Conservation (phyloP, 1,140 invertebrate species). For the Lordiphosa collinella region DNA sequence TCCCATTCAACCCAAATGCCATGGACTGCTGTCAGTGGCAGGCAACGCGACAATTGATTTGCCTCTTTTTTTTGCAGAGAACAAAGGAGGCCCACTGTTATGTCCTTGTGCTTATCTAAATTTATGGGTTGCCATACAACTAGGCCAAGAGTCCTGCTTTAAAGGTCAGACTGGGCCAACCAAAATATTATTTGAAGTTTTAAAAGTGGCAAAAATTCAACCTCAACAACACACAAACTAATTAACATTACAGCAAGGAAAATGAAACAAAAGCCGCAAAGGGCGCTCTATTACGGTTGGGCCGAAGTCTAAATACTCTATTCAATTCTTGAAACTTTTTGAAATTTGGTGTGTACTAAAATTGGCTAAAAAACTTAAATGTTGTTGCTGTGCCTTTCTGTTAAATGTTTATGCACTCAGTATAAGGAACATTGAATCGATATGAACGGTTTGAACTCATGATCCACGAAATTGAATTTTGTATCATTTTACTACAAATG, state of each 20-base stretch:
- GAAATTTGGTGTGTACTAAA: no score
- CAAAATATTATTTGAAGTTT: constrained; percentile 10
- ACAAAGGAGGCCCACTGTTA: constrained; percentile 13
- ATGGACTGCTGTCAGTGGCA: constrained; percentile 43
- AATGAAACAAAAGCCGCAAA: neutral
- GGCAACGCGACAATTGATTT: constrained; percentile 67
- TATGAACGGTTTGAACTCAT: no score
- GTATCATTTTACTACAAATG: no score
- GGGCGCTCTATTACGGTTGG: neutral
- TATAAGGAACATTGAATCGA: no score
- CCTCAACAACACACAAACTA: constrained; percentile 54
- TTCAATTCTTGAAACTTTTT: no score
- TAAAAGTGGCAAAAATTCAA: constrained; percentile 33
- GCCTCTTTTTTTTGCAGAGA: constrained; percentile 40
- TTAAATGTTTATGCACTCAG: no score
- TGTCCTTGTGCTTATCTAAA: constrained; percentile 54
- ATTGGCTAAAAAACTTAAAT: no score
- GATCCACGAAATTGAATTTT: no score
- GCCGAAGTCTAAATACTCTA: no score
- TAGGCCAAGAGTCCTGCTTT: constrained; percentile 54
- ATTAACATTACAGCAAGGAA: constrained; percentile 48
- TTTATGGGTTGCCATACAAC: constrained; percentile 52
- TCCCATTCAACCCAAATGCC: constrained; percentile 18
- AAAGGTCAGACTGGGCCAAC: constrained; percentile 59
- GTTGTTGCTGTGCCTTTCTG: no score